A percentile compares a stretch with the other conserved stretches of the same genome.
Evolutionary conservation across 2,113 vertebrate genomes (phyloP).

Genomic region (Pica pica): DNA sequence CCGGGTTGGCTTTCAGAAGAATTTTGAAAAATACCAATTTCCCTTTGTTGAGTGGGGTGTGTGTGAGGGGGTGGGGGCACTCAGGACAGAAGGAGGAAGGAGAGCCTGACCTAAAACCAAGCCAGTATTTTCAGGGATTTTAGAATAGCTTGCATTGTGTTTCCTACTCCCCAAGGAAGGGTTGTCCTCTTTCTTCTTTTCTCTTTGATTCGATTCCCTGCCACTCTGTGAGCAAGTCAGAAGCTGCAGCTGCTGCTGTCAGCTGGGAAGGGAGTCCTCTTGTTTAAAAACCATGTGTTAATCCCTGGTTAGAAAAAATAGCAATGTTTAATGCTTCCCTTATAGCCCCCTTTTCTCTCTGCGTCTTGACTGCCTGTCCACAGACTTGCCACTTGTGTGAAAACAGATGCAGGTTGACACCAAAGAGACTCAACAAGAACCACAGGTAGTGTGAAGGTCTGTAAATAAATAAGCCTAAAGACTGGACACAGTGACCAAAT

Average conservation of each 20-base stretch:
- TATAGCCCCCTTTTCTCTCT: not conserved
- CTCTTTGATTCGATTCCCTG: constrained; percentile 79
- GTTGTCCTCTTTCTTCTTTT: constrained; percentile 75
- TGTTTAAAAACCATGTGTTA: constrained; percentile 66
- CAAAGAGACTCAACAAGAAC: not conserved
- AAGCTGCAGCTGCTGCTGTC: constrained; percentile 78
- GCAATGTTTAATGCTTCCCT: not conserved
- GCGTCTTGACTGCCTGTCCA: not conserved
- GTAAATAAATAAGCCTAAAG: not conserved
- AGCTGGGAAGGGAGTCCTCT: constrained; percentile 71
- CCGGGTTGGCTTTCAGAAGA: constrained; percentile 73
- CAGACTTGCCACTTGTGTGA: not conserved
- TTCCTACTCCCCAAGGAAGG: constrained; percentile 73
- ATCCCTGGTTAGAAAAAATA: constrained; percentile 38
- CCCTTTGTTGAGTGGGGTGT: constrained; percentile 68
- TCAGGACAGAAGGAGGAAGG: constrained; percentile 13
- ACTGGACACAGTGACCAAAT: not conserved
- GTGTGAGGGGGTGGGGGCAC: not conserved
- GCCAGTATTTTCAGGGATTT: constrained; percentile 69
- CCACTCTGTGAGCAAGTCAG: constrained; percentile 68
- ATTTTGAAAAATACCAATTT: constrained; percentile 75
- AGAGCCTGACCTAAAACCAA: constrained; percentile 69
- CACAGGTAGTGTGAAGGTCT: not conserved
- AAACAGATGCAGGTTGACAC: not conserved
- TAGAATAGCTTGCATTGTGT: constrained; percentile 76